Percentiles rank a stretch among this genome's conserved stretches.
phyloP scores from a whole-genome alignment of 2,113 vertebrate species.

The Tragelaphus imberbis region DNA sequence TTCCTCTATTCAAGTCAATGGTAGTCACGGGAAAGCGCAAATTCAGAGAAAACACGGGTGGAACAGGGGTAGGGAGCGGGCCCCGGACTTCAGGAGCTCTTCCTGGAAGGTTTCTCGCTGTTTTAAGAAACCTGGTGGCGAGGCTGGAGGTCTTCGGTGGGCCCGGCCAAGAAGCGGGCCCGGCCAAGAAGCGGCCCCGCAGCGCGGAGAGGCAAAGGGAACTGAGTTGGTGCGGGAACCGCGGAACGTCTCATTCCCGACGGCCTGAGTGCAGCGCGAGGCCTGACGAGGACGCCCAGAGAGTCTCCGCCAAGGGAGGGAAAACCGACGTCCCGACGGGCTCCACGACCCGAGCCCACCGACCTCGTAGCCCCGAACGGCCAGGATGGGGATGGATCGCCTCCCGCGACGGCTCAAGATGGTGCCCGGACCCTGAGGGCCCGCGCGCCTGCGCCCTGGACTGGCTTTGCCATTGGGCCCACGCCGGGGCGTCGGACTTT shows the following conservation, averaged over 20 bases:
- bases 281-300: accelerated
- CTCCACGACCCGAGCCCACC: accelerated
- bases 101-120: neutral
- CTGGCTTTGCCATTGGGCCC: accelerated
- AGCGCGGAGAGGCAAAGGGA: accelerated
- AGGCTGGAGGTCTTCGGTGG: neutral
- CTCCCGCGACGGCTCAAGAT: accelerated
- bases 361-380: accelerated
- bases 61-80: accelerated
- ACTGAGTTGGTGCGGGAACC: accelerated
- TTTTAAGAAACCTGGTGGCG: neutral
- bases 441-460: accelerated
- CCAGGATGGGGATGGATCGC: accelerated
- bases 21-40: neutral
- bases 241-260: accelerated
- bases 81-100: neutral
- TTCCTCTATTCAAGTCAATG: neutral
- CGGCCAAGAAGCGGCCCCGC: neutral
- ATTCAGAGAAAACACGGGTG: neutral
- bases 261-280: accelerated
- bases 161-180: too few species aligned
- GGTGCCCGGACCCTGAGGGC: accelerated
- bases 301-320: accelerated
- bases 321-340: accelerated
- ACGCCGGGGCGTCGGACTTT: accelerated